Evolutionary conservation across 1,140 invertebrate genomes (phyloP).

Genomic region (Acromyrmex heyeri): DNA sequence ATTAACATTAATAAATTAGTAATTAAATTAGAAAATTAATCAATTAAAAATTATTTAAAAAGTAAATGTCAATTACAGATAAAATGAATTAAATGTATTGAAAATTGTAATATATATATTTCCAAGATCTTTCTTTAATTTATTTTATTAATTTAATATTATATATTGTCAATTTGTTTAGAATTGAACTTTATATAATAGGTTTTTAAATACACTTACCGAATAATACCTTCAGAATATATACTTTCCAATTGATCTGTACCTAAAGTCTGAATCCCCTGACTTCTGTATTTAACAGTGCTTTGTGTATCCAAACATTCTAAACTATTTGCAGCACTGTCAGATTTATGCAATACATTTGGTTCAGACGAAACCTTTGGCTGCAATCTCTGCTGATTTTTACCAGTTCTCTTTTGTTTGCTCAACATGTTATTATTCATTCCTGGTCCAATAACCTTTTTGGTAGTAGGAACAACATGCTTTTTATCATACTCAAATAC

Average conservation of each 20-base stretch:
- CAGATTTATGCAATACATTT: constrained; percentile 62
- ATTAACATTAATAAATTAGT: not conserved
- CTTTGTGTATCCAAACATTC: constrained; percentile 3
- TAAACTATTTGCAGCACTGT: constrained; percentile 2
- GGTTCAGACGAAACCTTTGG: constrained; percentile 71
- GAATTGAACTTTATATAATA: constrained; percentile 23
- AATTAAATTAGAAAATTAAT: constrained; percentile 18
- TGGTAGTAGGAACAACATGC: constrained; percentile 30
- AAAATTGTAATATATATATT: not conserved
- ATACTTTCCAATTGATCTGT: constrained; percentile 73
- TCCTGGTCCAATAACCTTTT: constrained; percentile 32
- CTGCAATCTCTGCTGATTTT: constrained; percentile 53
- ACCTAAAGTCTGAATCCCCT: constrained; percentile 83
- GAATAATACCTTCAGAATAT: constrained; percentile 79
- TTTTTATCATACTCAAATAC: constrained; percentile 58
- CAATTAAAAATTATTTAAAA: not conserved
- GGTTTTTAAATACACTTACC: constrained; percentile 71
- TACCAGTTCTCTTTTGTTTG: constrained; percentile 45
- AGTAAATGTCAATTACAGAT: not conserved
- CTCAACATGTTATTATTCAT: constrained; percentile 22
- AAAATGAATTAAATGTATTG: not conserved
- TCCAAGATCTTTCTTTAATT: not conserved
- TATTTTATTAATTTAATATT: not conserved
- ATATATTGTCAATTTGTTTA: no score
- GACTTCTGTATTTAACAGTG: constrained; percentile 75